These are phyloP conservation scores for Tor tambroides DNA, from an alignment of 2,113 vertebrate species.

Conservation along the genomic window DNA sequence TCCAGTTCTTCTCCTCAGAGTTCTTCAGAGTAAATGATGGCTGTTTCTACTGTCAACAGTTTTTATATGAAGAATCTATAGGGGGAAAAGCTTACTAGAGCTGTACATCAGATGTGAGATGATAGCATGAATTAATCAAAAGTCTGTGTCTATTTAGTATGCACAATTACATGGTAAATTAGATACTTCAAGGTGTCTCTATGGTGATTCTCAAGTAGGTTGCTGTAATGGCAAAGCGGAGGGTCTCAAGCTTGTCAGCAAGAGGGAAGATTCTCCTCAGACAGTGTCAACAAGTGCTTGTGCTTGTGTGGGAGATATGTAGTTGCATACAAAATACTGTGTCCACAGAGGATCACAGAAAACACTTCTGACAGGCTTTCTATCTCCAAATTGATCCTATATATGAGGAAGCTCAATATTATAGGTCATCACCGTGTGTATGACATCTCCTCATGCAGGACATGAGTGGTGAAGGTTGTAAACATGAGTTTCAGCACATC, in stretches of 20 bases:
- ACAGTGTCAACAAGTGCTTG: slow-evolving; percentile 40
- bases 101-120: not conserved
- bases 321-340: slow-evolving; percentile 35
- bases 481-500: slow-evolving; percentile 48
- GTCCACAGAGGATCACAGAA: not conserved
- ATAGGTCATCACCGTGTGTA: not conserved
- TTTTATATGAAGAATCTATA: not conserved
- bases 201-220: slow-evolving; percentile 59
- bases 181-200: slow-evolving; percentile 57
- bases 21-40: not conserved
- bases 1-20: not conserved
- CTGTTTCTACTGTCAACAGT: not conserved
- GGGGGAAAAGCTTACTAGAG: not conserved
- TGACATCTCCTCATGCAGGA: not conserved
- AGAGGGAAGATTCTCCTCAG: slow-evolving; percentile 48
- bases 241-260: slow-evolving; percentile 44
- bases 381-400: not conserved
- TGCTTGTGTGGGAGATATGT: slow-evolving; percentile 12
- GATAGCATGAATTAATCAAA: not conserved
- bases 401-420: not conserved
- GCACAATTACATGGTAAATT: slow-evolving; percentile 49
- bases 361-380: not conserved
- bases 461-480: not conserved
- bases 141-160: slow-evolving; percentile 27
- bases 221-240: slow-evolving; percentile 47